Evolutionary conservation across 2,113 vertebrate species (phyloP), one percentile per base, ranked within the genome.

Genomic region (Melanostigma gelatinosum): DNA sequence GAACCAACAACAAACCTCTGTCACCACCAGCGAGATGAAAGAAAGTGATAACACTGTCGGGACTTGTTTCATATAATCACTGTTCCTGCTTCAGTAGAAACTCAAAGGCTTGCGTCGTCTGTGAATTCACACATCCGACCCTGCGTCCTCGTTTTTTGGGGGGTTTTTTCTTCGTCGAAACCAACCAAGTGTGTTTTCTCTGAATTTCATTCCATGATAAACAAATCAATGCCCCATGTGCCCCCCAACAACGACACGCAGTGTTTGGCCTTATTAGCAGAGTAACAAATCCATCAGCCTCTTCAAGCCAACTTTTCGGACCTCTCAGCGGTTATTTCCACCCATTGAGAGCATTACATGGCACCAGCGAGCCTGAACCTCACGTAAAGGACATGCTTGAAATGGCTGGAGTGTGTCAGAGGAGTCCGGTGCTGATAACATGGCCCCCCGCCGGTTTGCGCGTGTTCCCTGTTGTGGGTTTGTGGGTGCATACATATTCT

Each of bases 241-340:
- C 34, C 44, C 29, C 29, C 61, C 50, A 48, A 74, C 82, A 44
- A 72, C 57, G n/a, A 7, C 15, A 18, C 13, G 32, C 44, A 29
- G 54, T 12, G 62, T 75, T 85, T 75, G 71, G 48, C 75, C 63
- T 75, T 75, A 77, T 84, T 78, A 88, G 72, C n/a, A 0, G 24
- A 52, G 40, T 10, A 66, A 79, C 58, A 79, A 84, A 67, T 73
- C 83, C 75, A 85, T 83, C 82, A 64, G 34, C 34, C 54, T 73
- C 68, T 77, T 82, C 62, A 89, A 78, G 80, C 13, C 34, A 75
- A 82, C 76, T 72, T 79, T 22, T 84, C 20, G 6, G 44, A 77
- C 57, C 77, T 73, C 38, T 77, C n/a, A 81, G 85, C 69, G 79
- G 64, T 84, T 60, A 75, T 80, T 82, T 88, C 82, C 44, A 4